A percentile compares a stretch with the other conserved stretches of the same genome.
Evolutionary conservation across 2,888 invertebrate genomes (phyloP).

Genomic region (Acronicta psi): DNA sequence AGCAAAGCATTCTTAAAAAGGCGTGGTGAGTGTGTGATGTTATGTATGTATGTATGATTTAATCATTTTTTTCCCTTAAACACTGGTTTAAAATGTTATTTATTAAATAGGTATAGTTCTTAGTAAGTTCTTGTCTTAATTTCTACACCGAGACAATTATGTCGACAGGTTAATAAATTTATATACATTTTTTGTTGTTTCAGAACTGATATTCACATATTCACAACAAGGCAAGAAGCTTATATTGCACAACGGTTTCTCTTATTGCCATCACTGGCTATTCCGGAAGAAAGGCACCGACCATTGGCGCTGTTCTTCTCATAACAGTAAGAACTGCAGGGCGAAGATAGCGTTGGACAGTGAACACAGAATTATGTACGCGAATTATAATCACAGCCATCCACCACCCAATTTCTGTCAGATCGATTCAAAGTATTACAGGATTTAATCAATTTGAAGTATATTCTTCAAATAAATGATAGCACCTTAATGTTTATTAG

Average conservation of each 20-base stretch:
- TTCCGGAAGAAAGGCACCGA: conserved; percentile 2
- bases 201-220: conserved; percentile 12
- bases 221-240: conserved; percentile 19
- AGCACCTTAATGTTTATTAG: too few species aligned
- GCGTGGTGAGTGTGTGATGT: too few species aligned
- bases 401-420: conserved; percentile 1
- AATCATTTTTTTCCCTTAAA: too few species aligned
- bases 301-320: conserved; percentile 27
- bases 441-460: not conserved
- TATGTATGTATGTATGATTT: too few species aligned
- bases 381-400: conserved; percentile 17
- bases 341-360: conserved; percentile 19
- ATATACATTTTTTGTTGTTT: conserved; percentile 6
- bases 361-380: conserved; percentile 2
- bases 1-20: too few species aligned
- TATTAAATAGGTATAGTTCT: too few species aligned
- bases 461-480: too few species aligned
- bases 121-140: too few species aligned
- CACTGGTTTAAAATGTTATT: too few species aligned
- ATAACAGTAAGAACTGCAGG: conserved; percentile 16
- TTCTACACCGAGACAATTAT: too few species aligned
- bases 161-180: not conserved
- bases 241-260: conserved; percentile 23
- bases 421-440: conserved; percentile 1
- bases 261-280: conserved; percentile 11